Evolutionary conservation across 2,113 vertebrate species (phyloP), one percentile per base, ranked within the genome.

Genomic region (Dicrurus megarhynchus): DNA sequence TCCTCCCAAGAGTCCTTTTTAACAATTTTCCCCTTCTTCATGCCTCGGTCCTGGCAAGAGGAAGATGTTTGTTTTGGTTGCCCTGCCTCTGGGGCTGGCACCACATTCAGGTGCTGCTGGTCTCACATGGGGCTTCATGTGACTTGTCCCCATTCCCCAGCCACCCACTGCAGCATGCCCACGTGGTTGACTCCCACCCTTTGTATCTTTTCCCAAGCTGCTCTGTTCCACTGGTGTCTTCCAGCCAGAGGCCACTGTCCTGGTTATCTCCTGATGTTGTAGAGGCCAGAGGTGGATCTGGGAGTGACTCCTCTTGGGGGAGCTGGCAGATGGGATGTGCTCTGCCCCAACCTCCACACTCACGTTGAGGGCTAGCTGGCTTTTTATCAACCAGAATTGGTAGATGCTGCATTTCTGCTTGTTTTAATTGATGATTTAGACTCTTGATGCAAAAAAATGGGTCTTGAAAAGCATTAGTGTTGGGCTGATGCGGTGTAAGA

Each of bases 321-420:
- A 90, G 7, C 30, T 44, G 50, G 28, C 35, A 86, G 53, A n/a
- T 46, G 32, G 53, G 32, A 35, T 4, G 9, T 11, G 16, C 76
- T 75, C 22, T 95, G 26, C 22, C 53, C 24, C 42, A 33, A 3
- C 23, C 16, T 80, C 26, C 11, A 7, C 1, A 1, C 27, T 87
- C 1, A 0, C 0, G 0, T 1, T 68, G 42, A 41, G 28, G 28
- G 68, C 41, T 19, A 27, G 10, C 57, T 73, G 57, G n/a, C 80
- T 42, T 26, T 52, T 64, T 74, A 27, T 73, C 10, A 32, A 10
- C 30, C 4, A 16, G 42, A 52, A 33, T 20, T 3, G 4, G 61
- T n/a, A 59, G 44, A 30, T n/a, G 18, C 13, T 84, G 60, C 49
- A 15, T 78, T 74, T 71, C 41, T 57, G 13, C 60, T 79, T 74